Evolutionary conservation across 2,113 vertebrate species (phyloP).

Genomic region (Gila orcuttii): DNA sequence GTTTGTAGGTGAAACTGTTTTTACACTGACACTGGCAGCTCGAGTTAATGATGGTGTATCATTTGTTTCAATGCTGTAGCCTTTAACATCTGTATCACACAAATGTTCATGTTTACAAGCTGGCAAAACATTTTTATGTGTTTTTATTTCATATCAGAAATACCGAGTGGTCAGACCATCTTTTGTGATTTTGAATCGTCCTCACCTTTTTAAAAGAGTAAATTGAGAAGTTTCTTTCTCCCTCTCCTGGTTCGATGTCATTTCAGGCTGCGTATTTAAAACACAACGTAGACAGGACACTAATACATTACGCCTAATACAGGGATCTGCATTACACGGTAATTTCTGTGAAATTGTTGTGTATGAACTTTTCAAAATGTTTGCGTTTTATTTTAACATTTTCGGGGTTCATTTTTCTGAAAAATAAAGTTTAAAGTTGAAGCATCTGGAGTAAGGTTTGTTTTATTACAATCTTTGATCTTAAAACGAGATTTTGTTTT

Average conservation of each 20-base stretch:
- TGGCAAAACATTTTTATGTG: background rate
- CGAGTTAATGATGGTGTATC: background rate
- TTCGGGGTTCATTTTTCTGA: constrained; percentile 60
- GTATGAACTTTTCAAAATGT: constrained; percentile 83
- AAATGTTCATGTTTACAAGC: constrained; percentile 41
- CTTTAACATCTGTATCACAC: background rate
- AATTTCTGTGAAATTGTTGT: constrained; percentile 88
- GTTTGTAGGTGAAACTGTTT: background rate
- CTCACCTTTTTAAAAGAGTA: constrained; percentile 48
- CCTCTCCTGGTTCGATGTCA: constrained; percentile 47
- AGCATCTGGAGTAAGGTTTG: constrained; percentile 15
- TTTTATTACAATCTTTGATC: background rate
- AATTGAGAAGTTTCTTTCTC: constrained; percentile 53
- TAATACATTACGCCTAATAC: constrained; percentile 65
- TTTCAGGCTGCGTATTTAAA: constrained; percentile 67
- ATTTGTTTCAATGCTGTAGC: background rate
- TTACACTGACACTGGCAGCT: constrained; percentile 27
- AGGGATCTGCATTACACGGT: constrained; percentile 80
- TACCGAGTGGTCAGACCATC: background rate
- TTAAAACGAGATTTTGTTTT: background rate
- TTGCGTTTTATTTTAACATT: constrained; percentile 68
- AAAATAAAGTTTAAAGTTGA: constrained; percentile 81
- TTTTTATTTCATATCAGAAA: background rate
- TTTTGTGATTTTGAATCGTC: constrained; percentile 58
- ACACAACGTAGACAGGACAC: constrained; percentile 56